These are phyloP conservation scores for Cryptophagus acutangulus DNA, from an alignment of 2,888 invertebrate genomes.

Conservation along the genomic window DNA sequence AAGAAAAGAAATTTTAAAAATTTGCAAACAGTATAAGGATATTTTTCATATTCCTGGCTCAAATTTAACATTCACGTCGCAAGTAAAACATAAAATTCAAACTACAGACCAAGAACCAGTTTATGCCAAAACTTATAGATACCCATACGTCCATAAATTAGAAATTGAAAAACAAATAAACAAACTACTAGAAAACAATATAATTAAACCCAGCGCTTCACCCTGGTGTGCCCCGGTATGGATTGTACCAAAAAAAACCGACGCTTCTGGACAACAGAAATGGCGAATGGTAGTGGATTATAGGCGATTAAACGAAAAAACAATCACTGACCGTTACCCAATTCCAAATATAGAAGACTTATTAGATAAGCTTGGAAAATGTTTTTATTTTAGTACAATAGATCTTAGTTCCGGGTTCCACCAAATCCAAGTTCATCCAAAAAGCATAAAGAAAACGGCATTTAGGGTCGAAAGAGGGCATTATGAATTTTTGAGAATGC, in stretches of 20 bases:
- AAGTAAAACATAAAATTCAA: conserved; percentile 11
- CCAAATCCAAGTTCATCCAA: conserved; percentile 19
- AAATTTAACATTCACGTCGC: not conserved
- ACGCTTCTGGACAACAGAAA: conserved; percentile 26
- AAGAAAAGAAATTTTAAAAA: not conserved
- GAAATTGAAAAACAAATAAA: conserved; percentile 31
- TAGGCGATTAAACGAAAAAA: conserved; percentile 33
- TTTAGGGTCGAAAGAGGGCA: conserved; percentile 5
- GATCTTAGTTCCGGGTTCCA: conserved; percentile 25
- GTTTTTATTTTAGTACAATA: conserved; percentile 21
- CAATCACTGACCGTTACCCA: conserved; percentile 30
- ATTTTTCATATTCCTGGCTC: conserved; percentile 2
- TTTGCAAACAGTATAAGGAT: conserved; percentile 3
- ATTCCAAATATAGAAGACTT: conserved; percentile 15
- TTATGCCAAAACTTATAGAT: conserved; percentile 28
- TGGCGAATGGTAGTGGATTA: conserved; percentile 28
- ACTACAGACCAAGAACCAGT: conserved; percentile 28
- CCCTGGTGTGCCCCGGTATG: conserved; percentile 27
- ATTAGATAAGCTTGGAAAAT: conserved; percentile 3
- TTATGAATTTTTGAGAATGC: conserved; percentile 5
- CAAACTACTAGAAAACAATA: conserved; percentile 23
- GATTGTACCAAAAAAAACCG: conserved; percentile 30
- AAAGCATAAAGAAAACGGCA: conserved; percentile 2
- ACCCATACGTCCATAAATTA: conserved; percentile 25
- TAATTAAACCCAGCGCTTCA: conserved; percentile 21